phyloP scores from a whole-genome alignment of 2,113 vertebrate species.

The Taxidea taxus region DNA sequence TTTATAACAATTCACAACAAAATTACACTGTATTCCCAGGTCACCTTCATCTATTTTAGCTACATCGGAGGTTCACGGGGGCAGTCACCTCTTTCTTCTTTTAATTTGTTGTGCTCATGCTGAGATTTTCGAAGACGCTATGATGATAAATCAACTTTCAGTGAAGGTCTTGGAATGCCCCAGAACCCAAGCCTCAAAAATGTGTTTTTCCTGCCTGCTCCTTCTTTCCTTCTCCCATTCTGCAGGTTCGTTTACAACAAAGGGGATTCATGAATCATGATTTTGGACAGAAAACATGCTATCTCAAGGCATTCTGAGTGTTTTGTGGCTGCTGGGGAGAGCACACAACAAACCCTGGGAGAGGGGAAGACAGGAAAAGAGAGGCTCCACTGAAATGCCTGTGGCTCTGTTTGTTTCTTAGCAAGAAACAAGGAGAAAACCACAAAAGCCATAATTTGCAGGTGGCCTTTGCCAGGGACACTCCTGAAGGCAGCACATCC shows the following conservation, averaged over 20 bases:
- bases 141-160: background rate
- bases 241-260: background rate
- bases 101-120: background rate
- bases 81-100: background rate
- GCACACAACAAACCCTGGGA: background rate
- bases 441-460: slow-evolving; percentile 22
- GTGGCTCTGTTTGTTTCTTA: background rate
- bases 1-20: background rate
- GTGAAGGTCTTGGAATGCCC: background rate
- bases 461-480: slow-evolving; percentile 1
- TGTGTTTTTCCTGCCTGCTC: background rate
- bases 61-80: background rate
- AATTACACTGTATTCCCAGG: background rate
- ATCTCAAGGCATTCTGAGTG: background rate
- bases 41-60: background rate
- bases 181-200: background rate
- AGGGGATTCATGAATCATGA: background rate
- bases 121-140: background rate
- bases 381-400: background rate
- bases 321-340: background rate
- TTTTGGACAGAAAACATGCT: slow-evolving; percentile 7
- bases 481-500: background rate
- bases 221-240: background rate
- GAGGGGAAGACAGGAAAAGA: background rate
- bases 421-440: background rate